phyloP scores from a whole-genome alignment of 2,888 invertebrate genomes.

The Tenthredo notha region DNA sequence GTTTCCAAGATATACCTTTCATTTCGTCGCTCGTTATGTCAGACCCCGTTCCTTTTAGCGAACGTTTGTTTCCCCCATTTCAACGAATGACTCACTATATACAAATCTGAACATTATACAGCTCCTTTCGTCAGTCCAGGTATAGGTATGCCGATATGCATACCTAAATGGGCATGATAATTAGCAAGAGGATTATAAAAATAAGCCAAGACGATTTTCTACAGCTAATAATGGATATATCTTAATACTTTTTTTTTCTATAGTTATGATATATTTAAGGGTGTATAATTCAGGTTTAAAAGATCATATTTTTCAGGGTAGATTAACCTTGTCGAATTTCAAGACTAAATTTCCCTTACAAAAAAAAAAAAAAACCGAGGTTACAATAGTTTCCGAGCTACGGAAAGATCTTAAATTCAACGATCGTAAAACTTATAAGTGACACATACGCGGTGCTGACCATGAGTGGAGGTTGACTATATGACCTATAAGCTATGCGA shows the following conservation, averaged over 20 bases:
- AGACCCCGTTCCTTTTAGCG: conserved; percentile 51
- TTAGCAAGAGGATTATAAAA: conserved; percentile 1
- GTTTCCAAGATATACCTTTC: conserved; percentile 46
- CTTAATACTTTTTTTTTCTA: not conserved
- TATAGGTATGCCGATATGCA: conserved; percentile 16
- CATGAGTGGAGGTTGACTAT: no score
- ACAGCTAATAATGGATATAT: not conserved
- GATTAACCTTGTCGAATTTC: no score
- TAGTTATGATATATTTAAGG: not conserved
- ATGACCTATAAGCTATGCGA: no score
- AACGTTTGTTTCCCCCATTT: conserved; percentile 35
- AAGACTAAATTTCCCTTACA: no score
- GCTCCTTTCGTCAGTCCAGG: conserved; percentile 21
- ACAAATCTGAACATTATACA: not conserved
- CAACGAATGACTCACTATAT: conserved; percentile 39
- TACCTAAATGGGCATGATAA: conserved; percentile 31
- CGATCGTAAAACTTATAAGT: no score
- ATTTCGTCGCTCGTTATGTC: conserved; percentile 59
- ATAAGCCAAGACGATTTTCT: not conserved
- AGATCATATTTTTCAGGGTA: no score
- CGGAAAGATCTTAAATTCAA: no score
- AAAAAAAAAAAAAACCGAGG: no score
- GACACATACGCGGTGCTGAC: no score
- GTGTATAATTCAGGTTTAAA: no score
- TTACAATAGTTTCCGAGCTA: no score